Conservation (phyloP, 2,888 invertebrate species). For the Pegoplata infirma region DNA sequence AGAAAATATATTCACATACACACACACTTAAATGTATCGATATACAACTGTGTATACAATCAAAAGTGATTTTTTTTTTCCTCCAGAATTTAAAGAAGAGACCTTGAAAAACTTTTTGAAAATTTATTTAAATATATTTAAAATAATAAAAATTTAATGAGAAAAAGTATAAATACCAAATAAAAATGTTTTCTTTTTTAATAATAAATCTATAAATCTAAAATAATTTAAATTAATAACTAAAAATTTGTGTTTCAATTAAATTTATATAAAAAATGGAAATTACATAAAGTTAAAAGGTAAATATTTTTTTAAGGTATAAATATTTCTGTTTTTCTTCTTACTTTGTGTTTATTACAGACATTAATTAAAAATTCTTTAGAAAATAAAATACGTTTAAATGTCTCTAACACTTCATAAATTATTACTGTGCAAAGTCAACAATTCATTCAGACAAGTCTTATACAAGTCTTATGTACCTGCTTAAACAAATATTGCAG, state of each 20-base stretch:
- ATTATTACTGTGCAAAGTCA: background rate
- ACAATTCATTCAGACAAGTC: background rate
- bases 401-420: background rate
- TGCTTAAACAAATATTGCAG: background rate
- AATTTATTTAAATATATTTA: slow-evolving; percentile 10
- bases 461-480: background rate
- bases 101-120: slow-evolving; percentile 39
- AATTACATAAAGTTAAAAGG: slow-evolving; percentile 25
- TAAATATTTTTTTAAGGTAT: background rate
- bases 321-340: no score
- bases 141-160: background rate
- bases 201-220: background rate
- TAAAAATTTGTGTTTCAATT: no score
- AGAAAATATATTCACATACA: slow-evolving; percentile 13
- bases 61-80: slow-evolving; percentile 31
- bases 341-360: background rate
- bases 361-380: background rate
- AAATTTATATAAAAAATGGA: background rate
- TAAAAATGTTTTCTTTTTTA: no score
- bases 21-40: slow-evolving; percentile 14
- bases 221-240: background rate
- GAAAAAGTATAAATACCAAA: background rate
- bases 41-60: slow-evolving; percentile 12
- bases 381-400: background rate
- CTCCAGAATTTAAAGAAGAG: slow-evolving; percentile 23